These are phyloP conservation scores for Muscidifurax raptorellus DNA, from an alignment of 1,140 invertebrate genomes.

Conservation along the genomic window DNA sequence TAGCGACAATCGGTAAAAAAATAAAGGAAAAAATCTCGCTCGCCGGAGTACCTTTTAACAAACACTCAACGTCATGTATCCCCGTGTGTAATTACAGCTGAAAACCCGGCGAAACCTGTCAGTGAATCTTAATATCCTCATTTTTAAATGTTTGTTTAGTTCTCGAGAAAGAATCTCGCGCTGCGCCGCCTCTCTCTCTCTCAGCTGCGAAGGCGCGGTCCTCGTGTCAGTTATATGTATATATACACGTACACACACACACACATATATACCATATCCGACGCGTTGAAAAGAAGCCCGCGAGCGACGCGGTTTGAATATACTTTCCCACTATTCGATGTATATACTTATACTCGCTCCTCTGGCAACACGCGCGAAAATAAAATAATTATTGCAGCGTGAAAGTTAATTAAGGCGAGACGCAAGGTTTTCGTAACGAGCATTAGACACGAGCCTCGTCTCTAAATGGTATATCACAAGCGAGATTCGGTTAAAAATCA, in stretches of 20 bases:
- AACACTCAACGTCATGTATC: neutral
- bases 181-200: neutral
- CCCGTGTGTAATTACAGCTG: neutral
- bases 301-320: slow-evolving; percentile 5
- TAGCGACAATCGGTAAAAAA: neutral
- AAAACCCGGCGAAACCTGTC: neutral
- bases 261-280: neutral
- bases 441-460: too few relatives aligned
- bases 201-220: neutral
- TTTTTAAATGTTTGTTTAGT: slow-evolving; percentile 22
- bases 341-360: neutral
- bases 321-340: slow-evolving; percentile 13
- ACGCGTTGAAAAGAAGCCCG: slow-evolving; percentile 5
- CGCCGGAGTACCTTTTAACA: neutral
- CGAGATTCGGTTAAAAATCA: too few relatives aligned
- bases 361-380: neutral
- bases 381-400: too few relatives aligned
- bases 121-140: neutral
- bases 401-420: too few relatives aligned
- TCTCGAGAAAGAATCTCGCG: neutral
- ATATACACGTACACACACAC: neutral
- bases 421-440: too few relatives aligned
- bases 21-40: neutral
- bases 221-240: slow-evolving; percentile 17
- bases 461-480: too few relatives aligned